Evolutionary conservation across 2,888 invertebrate species (phyloP), one percentile per base, ranked within the genome.

Genomic region (Sphecodes monilicornis): DNA sequence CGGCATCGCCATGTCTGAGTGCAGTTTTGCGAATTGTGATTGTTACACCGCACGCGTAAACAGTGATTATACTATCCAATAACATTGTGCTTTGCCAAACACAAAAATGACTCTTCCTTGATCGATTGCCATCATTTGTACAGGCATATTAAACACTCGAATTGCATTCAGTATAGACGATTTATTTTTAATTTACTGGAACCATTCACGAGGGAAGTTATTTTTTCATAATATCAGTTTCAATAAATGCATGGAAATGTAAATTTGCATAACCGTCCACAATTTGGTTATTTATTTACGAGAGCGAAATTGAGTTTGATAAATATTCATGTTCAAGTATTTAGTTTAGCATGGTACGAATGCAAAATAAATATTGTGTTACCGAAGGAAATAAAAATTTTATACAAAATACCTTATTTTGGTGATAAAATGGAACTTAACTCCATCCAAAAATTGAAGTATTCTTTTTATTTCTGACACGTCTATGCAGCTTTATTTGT

Each of bases 21-120:
- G 32, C 69, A 32, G 26, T 76, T 68, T 43, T 39, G 13, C 39
- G 22, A 57, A 72, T 22, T 68, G n/a, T 43, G 68, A 68, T 69
- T 41, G 39, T 71, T 69, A 72, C 32, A 26, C 16, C 41, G 13
- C 39, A 22, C 10, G 36, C 18, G 36, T 68, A n/a, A 36, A 54
- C 36, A 43, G 29, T 18, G 18, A 71, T 66, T 71, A 43, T 16
- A 26, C 2, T 39, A 26, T 39, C 6, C 16, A 68, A 60, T 29
- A n/a, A 83, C 64, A 66, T 75, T 54, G 36, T 16, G 16, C 41
- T 66, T 26, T 4, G 29, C 10, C 13, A 29, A 36, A 57, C n/a
- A 39, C 11, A 54, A 43, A 80, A 66, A 16, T 32, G 4, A 46
- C 36, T 32, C 57, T 18, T 50, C 18, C 50, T 13, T 50, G 18